phyloP scores from a whole-genome alignment of 2,888 invertebrate genomes.

The Nemotelus pantherinus region DNA sequence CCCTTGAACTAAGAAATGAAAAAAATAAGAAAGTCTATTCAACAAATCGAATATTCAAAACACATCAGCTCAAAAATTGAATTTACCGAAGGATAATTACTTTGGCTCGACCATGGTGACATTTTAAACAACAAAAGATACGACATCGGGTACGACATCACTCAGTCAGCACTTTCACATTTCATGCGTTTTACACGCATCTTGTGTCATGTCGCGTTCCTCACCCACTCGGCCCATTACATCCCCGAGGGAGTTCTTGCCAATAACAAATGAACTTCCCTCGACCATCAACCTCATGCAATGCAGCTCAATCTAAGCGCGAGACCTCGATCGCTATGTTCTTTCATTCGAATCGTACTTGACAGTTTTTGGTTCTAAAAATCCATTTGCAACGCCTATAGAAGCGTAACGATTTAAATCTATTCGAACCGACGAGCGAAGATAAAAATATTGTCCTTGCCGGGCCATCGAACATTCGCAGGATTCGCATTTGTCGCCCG shows the following conservation, averaged over 20 bases:
- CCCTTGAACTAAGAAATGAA: no score
- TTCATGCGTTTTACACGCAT: constrained; percentile 4
- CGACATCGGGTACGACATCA: no score
- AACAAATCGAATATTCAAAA: no score
- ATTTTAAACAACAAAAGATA: no score
- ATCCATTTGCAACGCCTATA: constrained; percentile 54
- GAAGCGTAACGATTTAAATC: constrained; percentile 54
- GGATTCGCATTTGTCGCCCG: constrained; percentile 31
- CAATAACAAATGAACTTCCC: constrained; percentile 32
- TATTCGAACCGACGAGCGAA: constrained; percentile 46
- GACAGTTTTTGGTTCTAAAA: constrained; percentile 49
- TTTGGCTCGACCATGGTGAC: no score
- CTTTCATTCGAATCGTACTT: constrained; percentile 31
- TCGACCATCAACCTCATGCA: constrained; percentile 24
- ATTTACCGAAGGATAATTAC: no score
- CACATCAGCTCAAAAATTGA: no score
- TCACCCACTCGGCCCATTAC: background rate
- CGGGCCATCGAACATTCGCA: background rate
- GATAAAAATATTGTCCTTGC: constrained; percentile 51
- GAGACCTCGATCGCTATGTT: constrained; percentile 13
- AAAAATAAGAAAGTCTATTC: no score
- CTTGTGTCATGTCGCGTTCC: background rate
- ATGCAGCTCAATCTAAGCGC: constrained; percentile 12
- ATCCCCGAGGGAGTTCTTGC: constrained; percentile 33
- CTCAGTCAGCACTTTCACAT: background rate